A percentile compares a stretch with the other conserved stretches of the same genome.
phyloP scores from a whole-genome alignment of 2,113 vertebrate species.

The Hippocampus guttulatus region DNA sequence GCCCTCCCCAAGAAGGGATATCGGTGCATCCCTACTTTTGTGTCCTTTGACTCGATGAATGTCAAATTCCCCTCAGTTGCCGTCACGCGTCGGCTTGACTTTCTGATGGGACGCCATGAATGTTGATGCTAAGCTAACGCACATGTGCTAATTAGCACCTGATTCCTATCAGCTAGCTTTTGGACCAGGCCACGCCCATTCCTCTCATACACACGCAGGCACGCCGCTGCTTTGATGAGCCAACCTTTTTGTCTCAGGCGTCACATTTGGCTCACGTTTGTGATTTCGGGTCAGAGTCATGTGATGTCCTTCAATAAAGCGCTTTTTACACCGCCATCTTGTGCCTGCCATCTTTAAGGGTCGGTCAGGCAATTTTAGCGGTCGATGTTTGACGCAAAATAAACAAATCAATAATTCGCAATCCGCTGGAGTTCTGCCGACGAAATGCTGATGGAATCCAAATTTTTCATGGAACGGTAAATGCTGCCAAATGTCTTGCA shows the following conservation, averaged over 20 bases:
- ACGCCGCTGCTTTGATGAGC: neutral
- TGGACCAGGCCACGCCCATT: neutral
- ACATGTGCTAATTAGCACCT: neutral
- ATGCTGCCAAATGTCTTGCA: too few relatives aligned
- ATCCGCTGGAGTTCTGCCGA: too few relatives aligned
- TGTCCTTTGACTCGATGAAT: neutral
- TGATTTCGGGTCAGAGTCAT: neutral
- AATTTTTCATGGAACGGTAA: too few relatives aligned
- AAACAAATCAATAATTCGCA: too few relatives aligned
- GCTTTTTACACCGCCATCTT: constrained; percentile 2
- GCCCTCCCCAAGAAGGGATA: too few relatives aligned
- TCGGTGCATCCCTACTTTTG: neutral
- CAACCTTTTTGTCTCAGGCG: neutral
- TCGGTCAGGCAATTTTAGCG: too few relatives aligned
- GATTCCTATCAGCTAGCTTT: neutral
- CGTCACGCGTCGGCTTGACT: neutral
- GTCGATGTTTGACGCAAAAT: neutral
- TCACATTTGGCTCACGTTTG: neutral
- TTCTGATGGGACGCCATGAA: neutral
- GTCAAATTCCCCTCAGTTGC: neutral
- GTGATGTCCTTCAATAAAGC: neutral
- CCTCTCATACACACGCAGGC: too few relatives aligned
- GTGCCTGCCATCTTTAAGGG: neutral
- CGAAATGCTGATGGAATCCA: too few relatives aligned
- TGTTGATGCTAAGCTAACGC: neutral